A percentile compares a stretch with the other conserved stretches of the same genome.
Conservation (phyloP, 2,113 vertebrate species). For the Columbina picui region DNA sequence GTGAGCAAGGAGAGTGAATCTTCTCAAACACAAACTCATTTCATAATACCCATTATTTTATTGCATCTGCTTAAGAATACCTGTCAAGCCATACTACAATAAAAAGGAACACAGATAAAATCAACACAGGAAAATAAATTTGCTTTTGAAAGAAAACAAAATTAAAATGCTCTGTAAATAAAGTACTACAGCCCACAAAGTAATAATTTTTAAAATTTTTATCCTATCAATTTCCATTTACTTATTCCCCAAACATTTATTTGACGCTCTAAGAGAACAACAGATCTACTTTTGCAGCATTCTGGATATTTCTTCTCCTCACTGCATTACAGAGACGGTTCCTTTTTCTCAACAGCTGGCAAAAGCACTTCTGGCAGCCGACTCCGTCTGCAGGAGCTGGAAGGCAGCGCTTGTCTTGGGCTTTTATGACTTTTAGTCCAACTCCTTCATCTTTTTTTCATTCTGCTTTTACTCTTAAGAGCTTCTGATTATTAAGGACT, state of each 20-base stretch:
- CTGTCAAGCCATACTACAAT: background rate
- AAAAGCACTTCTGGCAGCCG: background rate
- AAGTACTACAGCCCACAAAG: background rate
- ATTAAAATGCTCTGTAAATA: background rate
- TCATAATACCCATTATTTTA: background rate
- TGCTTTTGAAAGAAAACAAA: background rate
- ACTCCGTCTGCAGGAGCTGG: background rate
- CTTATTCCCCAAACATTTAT: background rate
- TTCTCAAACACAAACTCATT: background rate
- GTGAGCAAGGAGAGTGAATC: background rate
- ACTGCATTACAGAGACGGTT: background rate
- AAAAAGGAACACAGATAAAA: background rate
- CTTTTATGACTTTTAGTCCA: background rate
- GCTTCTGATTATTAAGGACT: background rate
- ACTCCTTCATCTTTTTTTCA: background rate
- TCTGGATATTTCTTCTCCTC: background rate
- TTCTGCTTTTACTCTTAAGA: background rate
- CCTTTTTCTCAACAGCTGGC: background rate
- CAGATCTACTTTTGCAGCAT: background rate
- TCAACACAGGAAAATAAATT: background rate
- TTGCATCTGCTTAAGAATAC: background rate
- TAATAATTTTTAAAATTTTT: background rate
- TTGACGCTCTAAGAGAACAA: background rate
- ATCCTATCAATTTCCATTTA: background rate
- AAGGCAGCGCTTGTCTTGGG: fast-evolving